Evolutionary conservation across 1,140 invertebrate species (phyloP), one percentile per base, ranked within the genome.

Genomic region (Drosophila varians): DNA sequence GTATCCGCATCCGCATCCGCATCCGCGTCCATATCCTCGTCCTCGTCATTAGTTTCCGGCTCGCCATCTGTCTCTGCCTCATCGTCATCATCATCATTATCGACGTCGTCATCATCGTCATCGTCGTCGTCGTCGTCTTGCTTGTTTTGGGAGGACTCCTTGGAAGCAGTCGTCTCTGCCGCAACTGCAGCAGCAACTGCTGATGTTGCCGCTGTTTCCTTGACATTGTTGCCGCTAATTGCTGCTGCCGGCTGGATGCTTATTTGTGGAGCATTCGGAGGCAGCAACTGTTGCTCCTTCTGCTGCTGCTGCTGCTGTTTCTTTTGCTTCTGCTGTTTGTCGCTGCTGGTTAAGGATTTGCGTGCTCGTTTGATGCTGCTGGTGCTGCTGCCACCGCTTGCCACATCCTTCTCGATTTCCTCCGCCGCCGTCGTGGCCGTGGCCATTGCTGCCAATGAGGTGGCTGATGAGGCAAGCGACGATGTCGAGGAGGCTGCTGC

Each of bases 261-360:
- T 82, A 87, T 87, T 88, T 87, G 64, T 49, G 82, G 84, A 23
- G 84, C 68, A 88, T 88, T 88, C 26, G 78, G 86, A 19, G 79
- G 77, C 62, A 87, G 14, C 43, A 42, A 74, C 51, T 74, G 70
- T 68, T 47, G 61, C 62, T 40, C 21, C 52, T 61, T 45, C 43
- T 73, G 23, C 23, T 36, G 23, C 18, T 51, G 60, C 71, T 60
- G 19, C 23, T 64, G 40, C 61, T 46, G n/a, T n/a, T n/a, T 60
- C 19, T 38, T 26, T 49, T 61, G 48, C 43, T 72, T 36, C 23
- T 36, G 16, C 18, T 52, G 64, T 66, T 66, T 89, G 61, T 56
- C 72, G 46, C 73, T 60, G 19, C 23, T 64, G 40, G 69, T 48
- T 61, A 80, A 70, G 61, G 86, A 89, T 71, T 89, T 89, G 64